A percentile compares a stretch with the other conserved stretches of the same genome.
Evolutionary conservation across 1,140 invertebrate species (phyloP).

Genomic region (Eueides isabella): DNA sequence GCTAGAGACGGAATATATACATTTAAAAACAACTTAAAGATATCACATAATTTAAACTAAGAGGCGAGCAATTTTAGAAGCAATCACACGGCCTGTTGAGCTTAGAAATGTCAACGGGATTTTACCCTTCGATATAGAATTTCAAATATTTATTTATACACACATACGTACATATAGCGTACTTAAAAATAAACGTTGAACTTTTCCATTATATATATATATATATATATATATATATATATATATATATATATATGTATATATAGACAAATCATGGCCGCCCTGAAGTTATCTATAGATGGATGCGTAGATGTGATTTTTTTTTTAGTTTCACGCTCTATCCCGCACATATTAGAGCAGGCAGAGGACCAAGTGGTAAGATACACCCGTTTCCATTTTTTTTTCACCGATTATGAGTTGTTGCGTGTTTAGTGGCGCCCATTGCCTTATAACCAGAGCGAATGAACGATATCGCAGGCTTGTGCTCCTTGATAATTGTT

Average conservation of each 20-base stretch:
- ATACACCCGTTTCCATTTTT: too few relatives aligned
- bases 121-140: not conserved
- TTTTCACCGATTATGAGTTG: too few relatives aligned
- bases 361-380: too few relatives aligned
- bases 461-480: too few relatives aligned
- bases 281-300: too few relatives aligned
- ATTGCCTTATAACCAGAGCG: too few relatives aligned
- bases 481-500: too few relatives aligned
- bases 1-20: too few relatives aligned
- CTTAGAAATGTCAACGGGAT: slow-evolving; percentile 29
- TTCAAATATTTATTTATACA: slow-evolving; percentile 2
- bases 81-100: slow-evolving; percentile 28
- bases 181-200: not conserved
- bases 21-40: not conserved
- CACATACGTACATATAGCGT: not conserved
- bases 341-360: too few relatives aligned
- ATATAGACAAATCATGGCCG: not conserved
- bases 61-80: slow-evolving; percentile 29
- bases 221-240: too few relatives aligned
- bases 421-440: too few relatives aligned
- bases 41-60: not conserved
- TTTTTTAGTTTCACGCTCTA: not conserved
- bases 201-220: too few relatives aligned
- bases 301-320: not conserved
- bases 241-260: not conserved